phyloP scores from a whole-genome alignment of 2,113 vertebrate genomes.

The Rhinolophus sinicus region DNA sequence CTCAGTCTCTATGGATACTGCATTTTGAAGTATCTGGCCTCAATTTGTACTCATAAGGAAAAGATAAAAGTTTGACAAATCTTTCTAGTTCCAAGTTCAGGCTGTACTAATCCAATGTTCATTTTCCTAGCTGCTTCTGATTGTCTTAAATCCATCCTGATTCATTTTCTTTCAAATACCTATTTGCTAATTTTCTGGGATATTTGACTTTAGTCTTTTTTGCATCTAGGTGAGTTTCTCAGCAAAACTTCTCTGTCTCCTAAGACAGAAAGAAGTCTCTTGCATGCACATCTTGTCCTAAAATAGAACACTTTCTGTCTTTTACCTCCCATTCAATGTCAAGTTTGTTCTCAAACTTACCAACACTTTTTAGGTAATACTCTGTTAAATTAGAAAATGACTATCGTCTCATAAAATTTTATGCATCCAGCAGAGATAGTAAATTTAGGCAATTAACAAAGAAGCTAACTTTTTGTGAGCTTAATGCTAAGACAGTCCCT shows the following conservation, averaged over 20 bases:
- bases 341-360: not conserved
- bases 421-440: not conserved
- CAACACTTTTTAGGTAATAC: not conserved
- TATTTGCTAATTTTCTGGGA: not conserved
- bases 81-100: not conserved
- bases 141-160: not conserved
- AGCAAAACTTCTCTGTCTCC: not conserved
- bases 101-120: not conserved
- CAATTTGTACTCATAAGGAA: not conserved
- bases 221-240: not conserved
- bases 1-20: not conserved
- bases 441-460: slow-evolving; percentile 1
- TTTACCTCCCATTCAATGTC: not conserved
- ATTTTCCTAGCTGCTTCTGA: not conserved
- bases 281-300: not conserved
- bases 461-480: not conserved
- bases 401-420: not conserved
- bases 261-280: not conserved
- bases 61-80: not conserved
- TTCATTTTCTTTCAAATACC: not conserved
- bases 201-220: not conserved
- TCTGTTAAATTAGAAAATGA: slow-evolving; percentile 2
- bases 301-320: not conserved
- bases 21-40: not conserved
- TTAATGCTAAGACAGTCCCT: not conserved